Conservation (phyloP, 1,140 invertebrate genomes). For the Melanaphis sacchari region DNA sequence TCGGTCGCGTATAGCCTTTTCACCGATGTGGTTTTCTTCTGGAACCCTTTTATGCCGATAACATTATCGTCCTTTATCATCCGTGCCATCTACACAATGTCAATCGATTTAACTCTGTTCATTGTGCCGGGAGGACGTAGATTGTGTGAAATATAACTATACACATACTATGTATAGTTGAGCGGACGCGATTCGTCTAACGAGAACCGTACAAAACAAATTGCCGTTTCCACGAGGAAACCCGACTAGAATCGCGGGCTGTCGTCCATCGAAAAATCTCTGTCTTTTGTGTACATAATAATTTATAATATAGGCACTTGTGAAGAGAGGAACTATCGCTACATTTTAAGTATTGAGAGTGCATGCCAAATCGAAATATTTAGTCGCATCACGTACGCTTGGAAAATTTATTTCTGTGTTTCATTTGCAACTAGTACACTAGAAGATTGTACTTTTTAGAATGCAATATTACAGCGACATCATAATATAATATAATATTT, state of each 20-base stretch:
- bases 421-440: background rate
- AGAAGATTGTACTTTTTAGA: background rate
- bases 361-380: background rate
- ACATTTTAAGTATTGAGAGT: background rate
- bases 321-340: background rate
- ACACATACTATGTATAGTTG: background rate
- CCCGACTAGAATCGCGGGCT: background rate
- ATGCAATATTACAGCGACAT: background rate
- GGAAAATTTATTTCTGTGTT: background rate
- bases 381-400: background rate
- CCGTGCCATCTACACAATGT: background rate
- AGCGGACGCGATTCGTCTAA: background rate
- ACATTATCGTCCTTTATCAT: background rate
- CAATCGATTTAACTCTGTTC: background rate
- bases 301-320: background rate
- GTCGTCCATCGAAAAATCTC: background rate
- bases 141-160: background rate
- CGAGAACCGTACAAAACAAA: background rate
- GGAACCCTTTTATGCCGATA: background rate
- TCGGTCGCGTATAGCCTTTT: background rate
- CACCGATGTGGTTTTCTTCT: constrained; percentile 5
- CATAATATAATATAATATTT: background rate
- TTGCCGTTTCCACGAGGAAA: background rate
- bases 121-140: background rate
- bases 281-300: background rate